phyloP scores from a whole-genome alignment of 2,797 vertebrate species.

The Rhinatrema bivittatum region DNA sequence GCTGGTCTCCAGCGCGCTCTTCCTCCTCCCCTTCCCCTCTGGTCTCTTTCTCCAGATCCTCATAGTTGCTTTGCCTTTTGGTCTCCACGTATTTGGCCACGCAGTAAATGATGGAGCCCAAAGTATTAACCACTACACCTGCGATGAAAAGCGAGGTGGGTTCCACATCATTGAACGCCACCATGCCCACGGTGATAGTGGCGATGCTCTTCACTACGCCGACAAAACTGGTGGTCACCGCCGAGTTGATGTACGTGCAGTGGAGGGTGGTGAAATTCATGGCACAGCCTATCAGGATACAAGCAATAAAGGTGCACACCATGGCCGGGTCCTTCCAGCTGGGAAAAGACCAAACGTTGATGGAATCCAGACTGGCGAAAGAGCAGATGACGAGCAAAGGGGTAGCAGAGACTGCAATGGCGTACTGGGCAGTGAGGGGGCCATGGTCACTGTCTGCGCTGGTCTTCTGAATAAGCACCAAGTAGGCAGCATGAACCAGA shows the following conservation, averaged over 20 bases:
- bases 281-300: conserved; percentile 84
- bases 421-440: conserved; percentile 89
- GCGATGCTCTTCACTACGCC: conserved; percentile 96
- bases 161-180: conserved; percentile 86
- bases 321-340: conserved; percentile 84
- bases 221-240: conserved; percentile 97
- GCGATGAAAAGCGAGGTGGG: conserved; percentile 87
- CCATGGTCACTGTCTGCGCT: conserved; percentile 80
- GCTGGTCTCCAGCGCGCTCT: conserved; percentile 39
- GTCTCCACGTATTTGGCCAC: conserved; percentile 85
- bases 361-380: conserved; percentile 80
- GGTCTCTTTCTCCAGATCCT: conserved; percentile 76
- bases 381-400: conserved; percentile 72
- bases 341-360: conserved; percentile 83
- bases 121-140: conserved; percentile 88
- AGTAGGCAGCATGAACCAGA: conserved; percentile 86
- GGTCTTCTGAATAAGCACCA: conserved; percentile 94
- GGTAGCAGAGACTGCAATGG: conserved; percentile 81
- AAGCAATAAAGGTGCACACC: conserved; percentile 74
- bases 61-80: conserved; percentile 75
- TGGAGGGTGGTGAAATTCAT: conserved; percentile 98
- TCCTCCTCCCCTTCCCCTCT: conserved; percentile 52
- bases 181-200: conserved; percentile 94
- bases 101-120: conserved; percentile 90
- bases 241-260: conserved; percentile 97